Evolutionary conservation across 2,113 vertebrate genomes (phyloP).

Genomic region (Varanus salvator): DNA sequence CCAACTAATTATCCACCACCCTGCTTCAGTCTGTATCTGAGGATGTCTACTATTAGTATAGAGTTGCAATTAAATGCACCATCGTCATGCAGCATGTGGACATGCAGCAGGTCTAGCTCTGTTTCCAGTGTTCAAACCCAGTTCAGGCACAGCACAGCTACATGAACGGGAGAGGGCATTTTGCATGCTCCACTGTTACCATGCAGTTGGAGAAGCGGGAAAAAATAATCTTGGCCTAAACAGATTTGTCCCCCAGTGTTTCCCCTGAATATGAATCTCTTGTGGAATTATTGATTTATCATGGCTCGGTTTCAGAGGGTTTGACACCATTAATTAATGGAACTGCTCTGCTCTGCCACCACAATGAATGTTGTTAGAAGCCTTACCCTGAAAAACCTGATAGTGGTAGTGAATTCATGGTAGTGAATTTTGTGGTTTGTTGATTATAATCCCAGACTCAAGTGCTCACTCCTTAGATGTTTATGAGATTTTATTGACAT

Average conservation of each 20-base stretch:
- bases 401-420: background rate
- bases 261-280: background rate
- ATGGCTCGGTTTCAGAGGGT: background rate
- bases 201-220: background rate
- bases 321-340: background rate
- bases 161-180: background rate
- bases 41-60: background rate
- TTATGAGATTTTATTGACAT: background rate
- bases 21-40: constrained; percentile 19
- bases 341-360: background rate
- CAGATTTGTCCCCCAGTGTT: background rate
- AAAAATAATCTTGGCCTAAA: background rate
- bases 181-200: background rate
- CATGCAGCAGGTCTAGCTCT: background rate
- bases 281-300: background rate
- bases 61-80: background rate
- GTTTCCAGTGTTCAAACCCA: background rate
- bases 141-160: background rate
- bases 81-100: background rate
- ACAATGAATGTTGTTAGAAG: background rate
- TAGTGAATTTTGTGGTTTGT: background rate
- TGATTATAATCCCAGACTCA: background rate
- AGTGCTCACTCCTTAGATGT: background rate
- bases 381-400: background rate
- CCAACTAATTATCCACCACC: constrained; percentile 1